phyloP scores from a whole-genome alignment of 2,797 vertebrate genomes.

The Mycteria americana region DNA sequence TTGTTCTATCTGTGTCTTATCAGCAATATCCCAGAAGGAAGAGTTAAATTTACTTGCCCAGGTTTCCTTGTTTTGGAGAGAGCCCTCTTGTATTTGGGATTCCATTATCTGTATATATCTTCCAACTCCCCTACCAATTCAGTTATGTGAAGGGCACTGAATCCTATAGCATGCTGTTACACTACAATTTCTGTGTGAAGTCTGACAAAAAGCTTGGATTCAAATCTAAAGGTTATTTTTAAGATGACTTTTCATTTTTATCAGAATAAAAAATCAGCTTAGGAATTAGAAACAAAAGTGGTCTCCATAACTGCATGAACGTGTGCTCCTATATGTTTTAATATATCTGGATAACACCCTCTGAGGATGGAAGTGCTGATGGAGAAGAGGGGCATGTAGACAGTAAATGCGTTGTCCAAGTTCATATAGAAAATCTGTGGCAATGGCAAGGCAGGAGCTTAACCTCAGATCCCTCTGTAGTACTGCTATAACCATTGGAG shows the following conservation, averaged over 20 bases:
- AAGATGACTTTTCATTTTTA: neutral
- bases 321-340: neutral
- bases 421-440: neutral
- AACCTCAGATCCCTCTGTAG: neutral
- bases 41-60: neutral
- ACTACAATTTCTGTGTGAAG: neutral
- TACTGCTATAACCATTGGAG: neutral
- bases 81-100: neutral
- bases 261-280: neutral
- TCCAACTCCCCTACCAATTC: neutral
- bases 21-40: neutral
- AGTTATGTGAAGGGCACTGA: neutral
- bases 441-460: neutral
- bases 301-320: neutral
- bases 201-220: neutral
- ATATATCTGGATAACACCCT: neutral
- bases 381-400: neutral
- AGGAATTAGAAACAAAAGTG: neutral
- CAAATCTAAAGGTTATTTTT: neutral
- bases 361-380: neutral
- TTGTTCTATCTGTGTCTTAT: neutral
- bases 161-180: neutral
- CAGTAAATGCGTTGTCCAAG: neutral
- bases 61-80: neutral
- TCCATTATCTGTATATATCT: neutral